Evolutionary conservation across 2,888 invertebrate species (phyloP).

Genomic region (Tachina lurida): DNA sequence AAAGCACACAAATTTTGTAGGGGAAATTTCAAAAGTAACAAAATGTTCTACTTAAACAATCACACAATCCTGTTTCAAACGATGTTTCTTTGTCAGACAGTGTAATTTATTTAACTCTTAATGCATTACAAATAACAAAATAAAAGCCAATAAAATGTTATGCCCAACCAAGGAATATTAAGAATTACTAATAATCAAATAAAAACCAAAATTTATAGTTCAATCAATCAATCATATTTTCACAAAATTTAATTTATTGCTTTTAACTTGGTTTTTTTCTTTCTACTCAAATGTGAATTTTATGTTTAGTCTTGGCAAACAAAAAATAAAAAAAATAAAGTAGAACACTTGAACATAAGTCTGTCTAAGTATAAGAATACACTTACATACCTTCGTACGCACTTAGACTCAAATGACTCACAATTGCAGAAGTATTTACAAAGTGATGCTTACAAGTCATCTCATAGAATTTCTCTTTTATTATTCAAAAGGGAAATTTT

Average conservation of each 20-base stretch:
- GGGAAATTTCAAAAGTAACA: too few relatives aligned
- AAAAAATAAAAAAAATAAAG: neutral
- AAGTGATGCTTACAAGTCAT: neutral
- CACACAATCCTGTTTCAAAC: neutral
- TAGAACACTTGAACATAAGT: neutral
- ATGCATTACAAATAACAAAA: neutral
- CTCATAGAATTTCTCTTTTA: neutral
- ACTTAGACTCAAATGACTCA: neutral
- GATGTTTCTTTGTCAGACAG: too few relatives aligned
- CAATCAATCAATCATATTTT: conserved; percentile 32
- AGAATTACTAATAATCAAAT: neutral
- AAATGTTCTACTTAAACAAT: too few relatives aligned
- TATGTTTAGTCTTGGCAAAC: neutral
- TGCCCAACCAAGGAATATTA: neutral
- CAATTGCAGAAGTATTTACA: neutral
- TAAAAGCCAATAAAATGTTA: conserved; percentile 6
- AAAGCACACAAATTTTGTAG: too few relatives aligned
- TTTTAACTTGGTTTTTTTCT: neutral
- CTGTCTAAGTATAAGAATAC: neutral
- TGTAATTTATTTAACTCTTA: too few relatives aligned
- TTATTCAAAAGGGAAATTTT: neutral
- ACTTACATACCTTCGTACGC: neutral
- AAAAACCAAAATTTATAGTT: neutral
- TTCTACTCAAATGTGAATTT: conserved; percentile 14
- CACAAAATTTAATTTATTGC: neutral